Evolutionary conservation across 2,797 vertebrate species (phyloP), one percentile per base, ranked within the genome.

Genomic region (Phrynocephalus guinanensis): DNA sequence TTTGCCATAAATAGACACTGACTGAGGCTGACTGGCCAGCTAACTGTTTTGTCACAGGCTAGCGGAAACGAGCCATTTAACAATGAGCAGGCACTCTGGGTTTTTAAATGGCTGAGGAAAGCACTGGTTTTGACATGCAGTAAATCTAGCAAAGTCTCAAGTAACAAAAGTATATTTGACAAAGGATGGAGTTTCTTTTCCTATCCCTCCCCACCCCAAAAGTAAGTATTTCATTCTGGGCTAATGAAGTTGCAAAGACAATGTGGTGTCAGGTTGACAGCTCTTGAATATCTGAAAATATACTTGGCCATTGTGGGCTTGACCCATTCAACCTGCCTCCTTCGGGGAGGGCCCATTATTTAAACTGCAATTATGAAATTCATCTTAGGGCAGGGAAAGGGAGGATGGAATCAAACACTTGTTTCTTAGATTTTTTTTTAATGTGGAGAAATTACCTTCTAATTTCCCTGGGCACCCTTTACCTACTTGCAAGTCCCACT

Each of bases 1-100:
- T 97, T 98, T 98, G 98, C 98, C 98, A 98, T 97, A 97, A 98
- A 98, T 98, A 98, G 98, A 99, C 98, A 98, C 98, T 98, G 98
- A 98, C 98, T 97, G 97, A 96, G 97, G 98, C 98, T 99, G 98
- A 98, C 98, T 98, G 99, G 98, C 98, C 98, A 98, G 96, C 98
- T 97, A 96, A 97, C 97, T 98, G 97, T 98, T 98, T 97, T 97
- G 96, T 97, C 95, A 95, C 92, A 92, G 44, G 89, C 94, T 93
- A 96, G 95, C 95, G 95, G 96, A 97, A 97, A 97, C 96, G 95
- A 94, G 95, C 94, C 72, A 38, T 94, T 88, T 95, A 96, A 97
- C 96, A 97, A 97, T 96, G 95, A 93, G 68, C 93, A 93, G 89
- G 94, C 96, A 96, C 97, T 97, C 96, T 95, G 95, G 95, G 86